phyloP scores from a whole-genome alignment of 2,888 invertebrate species.

The Drosophila glabriapex region DNA sequence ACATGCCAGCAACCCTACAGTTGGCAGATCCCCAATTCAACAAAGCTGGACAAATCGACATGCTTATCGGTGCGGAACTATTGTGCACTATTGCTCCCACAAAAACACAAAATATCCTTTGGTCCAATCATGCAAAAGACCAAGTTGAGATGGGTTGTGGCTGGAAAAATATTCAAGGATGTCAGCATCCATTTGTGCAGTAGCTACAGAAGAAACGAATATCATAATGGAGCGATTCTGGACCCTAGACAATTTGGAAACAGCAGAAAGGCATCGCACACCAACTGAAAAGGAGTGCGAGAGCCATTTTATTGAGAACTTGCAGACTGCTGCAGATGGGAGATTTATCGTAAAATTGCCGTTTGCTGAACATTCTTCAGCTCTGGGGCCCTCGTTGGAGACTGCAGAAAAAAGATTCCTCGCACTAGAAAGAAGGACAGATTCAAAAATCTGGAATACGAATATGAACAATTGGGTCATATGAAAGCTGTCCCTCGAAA shows the following conservation, averaged over 20 bases:
- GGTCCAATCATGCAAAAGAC: background rate
- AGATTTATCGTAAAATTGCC: background rate
- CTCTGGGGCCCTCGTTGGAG: background rate
- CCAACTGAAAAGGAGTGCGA: constrained; percentile 2
- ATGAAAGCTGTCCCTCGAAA: background rate
- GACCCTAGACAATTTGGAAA: background rate
- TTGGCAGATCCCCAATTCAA: background rate
- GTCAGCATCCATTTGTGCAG: constrained; percentile 1
- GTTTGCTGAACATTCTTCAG: background rate
- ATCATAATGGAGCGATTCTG: background rate
- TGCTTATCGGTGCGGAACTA: no score
- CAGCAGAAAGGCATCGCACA: constrained; percentile 1
- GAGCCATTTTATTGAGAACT: background rate
- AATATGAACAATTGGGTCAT: background rate
- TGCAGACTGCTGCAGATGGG: background rate
- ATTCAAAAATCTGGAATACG: no score
- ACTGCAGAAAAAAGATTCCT: background rate
- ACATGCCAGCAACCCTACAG: background rate
- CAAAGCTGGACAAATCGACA: background rate
- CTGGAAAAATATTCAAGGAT: background rate
- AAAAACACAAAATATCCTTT: background rate
- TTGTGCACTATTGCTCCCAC: background rate
- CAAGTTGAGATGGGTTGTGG: background rate
- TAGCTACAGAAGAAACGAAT: background rate
- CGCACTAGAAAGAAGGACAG: background rate